phyloP scores from a whole-genome alignment of 92 coral and sea anemone species.

The Anthopleura xanthogrammica region DNA sequence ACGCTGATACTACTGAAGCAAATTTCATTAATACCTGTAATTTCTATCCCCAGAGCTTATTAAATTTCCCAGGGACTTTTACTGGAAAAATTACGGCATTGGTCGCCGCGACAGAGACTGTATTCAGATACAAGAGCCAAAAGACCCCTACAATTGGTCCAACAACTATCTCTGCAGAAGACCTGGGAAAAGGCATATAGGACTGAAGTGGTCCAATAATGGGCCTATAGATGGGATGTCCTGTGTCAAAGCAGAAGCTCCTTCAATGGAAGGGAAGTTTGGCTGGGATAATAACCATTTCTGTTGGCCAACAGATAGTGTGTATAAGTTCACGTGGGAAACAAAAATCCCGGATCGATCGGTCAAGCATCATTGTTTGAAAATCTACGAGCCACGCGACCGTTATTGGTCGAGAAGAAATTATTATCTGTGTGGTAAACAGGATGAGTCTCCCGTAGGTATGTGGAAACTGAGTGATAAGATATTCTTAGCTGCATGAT shows the following conservation, averaged over 20 bases:
- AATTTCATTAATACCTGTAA: too few relatives aligned
- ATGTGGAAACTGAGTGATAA: constrained; percentile 12
- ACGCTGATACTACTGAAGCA: too few relatives aligned
- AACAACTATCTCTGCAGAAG: constrained; percentile 39
- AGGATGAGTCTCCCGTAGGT: constrained; percentile 74
- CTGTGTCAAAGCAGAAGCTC: constrained; percentile 50
- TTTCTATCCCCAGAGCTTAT: constrained; percentile 15
- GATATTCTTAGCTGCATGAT: too few relatives aligned
- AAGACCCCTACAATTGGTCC: constrained; percentile 37
- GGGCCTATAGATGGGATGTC: constrained; percentile 41
- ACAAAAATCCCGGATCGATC: constrained; percentile 52
- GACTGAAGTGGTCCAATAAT: constrained; percentile 60
- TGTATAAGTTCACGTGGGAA: constrained; percentile 74
- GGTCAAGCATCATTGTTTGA: constrained; percentile 54
- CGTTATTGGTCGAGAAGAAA: constrained; percentile 46
- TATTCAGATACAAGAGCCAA: constrained; percentile 50
- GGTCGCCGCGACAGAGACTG: constrained; percentile 53
- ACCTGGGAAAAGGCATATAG: constrained; percentile 30
- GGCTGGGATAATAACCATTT: constrained; percentile 62
- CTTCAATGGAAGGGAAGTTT: constrained; percentile 26
- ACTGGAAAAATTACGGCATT: constrained; percentile 36
- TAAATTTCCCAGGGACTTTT: constrained; percentile 38
- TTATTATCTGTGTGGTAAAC: constrained; percentile 68
- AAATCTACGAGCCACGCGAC: constrained; percentile 69
- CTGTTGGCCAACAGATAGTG: constrained; percentile 76